Base-by-base conservation (phyloP, 1,140 invertebrate genomes). In the Ganaspis sp. region DNA sequence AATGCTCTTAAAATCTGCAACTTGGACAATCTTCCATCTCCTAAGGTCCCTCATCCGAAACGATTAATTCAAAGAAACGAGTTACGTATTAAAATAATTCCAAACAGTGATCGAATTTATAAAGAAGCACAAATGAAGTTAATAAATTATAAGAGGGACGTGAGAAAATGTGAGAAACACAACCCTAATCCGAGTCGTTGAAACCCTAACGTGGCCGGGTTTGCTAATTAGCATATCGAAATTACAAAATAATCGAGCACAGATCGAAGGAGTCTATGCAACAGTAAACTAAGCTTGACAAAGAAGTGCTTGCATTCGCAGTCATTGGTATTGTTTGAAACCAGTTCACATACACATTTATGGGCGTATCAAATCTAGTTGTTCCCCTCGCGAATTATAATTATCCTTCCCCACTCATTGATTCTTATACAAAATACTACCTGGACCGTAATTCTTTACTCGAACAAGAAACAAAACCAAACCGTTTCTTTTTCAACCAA, bases 211-310 rank as follows among this genome's bases (percentile, higher is more conserved):
- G 82, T 79, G 81, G 78, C 73, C 37, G 74, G 80, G 80, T 70
- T 81, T 77, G 72, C 81, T 81, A 83, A 84, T 87, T 85, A 87
- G 88, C 90, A 89, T 90, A 91, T 91, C 89, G 87, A 91, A 91
- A 90, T 90, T 88, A 85, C 87, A 76, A 90, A 86, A 88, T 90
- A 89, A 91, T 91, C 88, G 86, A 85, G 83, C 85, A 84, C 85
- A 82, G 87, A 89, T 91, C 87, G 86, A 87, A 85, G 73, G 54
- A 69, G 53, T 53, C 75, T 53, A 26, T 69, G 45, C 74, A 71
- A 72, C 69, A 69, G 76, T 82, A 73, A 79, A 77, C 77, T 76
- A 75, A 77, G 15, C 12, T 6, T 29, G 12, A 64, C 58, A 64
- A 64, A 34, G 26, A 34, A 64, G 12, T 80, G 75, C 70, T 73